These are phyloP conservation scores for Myathropa florea DNA, from an alignment of 2,888 invertebrate species.

Conservation along the genomic window DNA sequence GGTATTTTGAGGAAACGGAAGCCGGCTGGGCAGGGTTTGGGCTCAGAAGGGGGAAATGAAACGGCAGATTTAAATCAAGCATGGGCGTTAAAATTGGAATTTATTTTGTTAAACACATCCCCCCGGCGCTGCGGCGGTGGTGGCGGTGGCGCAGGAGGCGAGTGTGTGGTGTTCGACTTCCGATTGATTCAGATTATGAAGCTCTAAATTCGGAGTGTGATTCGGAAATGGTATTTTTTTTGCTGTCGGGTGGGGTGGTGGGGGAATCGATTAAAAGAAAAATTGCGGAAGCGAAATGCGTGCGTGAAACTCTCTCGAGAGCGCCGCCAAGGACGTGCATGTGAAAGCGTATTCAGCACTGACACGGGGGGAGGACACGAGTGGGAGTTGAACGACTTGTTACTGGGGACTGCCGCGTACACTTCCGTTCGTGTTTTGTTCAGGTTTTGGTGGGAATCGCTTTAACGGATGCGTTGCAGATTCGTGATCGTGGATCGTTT, in stretches of 20 bases:
- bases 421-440: background rate
- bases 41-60: constrained; percentile 51
- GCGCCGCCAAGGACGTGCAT: constrained; percentile 1
- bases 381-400: background rate
- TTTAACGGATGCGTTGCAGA: background rate
- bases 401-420: background rate
- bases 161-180: constrained; percentile 59
- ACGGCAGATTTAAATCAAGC: constrained; percentile 61
- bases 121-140: background rate
- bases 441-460: background rate
- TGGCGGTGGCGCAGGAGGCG: background rate
- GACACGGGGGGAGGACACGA: background rate
- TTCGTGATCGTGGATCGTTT: background rate
- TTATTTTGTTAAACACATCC: constrained; percentile 62
- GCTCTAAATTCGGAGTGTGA: constrained; percentile 54
- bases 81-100: constrained; percentile 68
- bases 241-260: background rate
- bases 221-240: constrained; percentile 54
- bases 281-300: constrained; percentile 34
- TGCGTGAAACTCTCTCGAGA: background rate
- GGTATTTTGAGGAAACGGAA: constrained; percentile 58
- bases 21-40: constrained; percentile 49
- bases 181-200: constrained; percentile 64
- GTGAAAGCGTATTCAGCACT: background rate
- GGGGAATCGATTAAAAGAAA: constrained; percentile 39